phyloP scores from a whole-genome alignment of 2,888 invertebrate species.

The Heliconius charithonia region DNA sequence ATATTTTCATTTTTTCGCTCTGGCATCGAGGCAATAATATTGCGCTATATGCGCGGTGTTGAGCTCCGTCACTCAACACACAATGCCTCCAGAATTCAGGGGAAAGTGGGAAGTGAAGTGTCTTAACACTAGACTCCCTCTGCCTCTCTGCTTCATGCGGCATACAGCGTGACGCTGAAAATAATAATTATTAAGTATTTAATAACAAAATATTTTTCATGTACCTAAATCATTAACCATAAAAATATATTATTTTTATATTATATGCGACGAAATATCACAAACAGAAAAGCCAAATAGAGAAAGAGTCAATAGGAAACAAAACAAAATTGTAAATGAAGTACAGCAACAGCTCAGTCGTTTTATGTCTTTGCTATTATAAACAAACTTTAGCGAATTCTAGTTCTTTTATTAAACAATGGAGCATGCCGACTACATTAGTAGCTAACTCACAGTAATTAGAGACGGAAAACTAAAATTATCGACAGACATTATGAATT shows the following conservation, averaged over 20 bases:
- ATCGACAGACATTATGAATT: conserved; percentile 42
- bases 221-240: background rate
- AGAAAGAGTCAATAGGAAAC: conserved; percentile 1
- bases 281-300: background rate
- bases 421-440: conserved; percentile 37
- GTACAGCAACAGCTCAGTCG: background rate
- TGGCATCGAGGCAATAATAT: too few species aligned
- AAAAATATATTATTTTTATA: background rate
- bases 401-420: conserved; percentile 48
- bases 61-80: too few species aligned
- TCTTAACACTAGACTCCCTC: too few species aligned
- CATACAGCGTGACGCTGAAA: too few species aligned
- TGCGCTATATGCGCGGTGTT: too few species aligned
- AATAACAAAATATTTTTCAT: too few species aligned
- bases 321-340: conserved; percentile 3
- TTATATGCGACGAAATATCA: background rate
- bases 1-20: too few species aligned
- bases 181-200: too few species aligned
- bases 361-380: conserved; percentile 39
- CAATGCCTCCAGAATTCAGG: too few species aligned
- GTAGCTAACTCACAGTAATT: conserved; percentile 51
- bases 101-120: too few species aligned
- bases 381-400: conserved; percentile 39
- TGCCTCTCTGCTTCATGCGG: too few species aligned
- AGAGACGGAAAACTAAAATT: conserved; percentile 55